A percentile compares a stretch with the other conserved stretches of the same genome.
These are phyloP conservation scores for Onthophagus taurus DNA, from an alignment of 1,140 invertebrate species.

Conservation along the genomic window DNA sequence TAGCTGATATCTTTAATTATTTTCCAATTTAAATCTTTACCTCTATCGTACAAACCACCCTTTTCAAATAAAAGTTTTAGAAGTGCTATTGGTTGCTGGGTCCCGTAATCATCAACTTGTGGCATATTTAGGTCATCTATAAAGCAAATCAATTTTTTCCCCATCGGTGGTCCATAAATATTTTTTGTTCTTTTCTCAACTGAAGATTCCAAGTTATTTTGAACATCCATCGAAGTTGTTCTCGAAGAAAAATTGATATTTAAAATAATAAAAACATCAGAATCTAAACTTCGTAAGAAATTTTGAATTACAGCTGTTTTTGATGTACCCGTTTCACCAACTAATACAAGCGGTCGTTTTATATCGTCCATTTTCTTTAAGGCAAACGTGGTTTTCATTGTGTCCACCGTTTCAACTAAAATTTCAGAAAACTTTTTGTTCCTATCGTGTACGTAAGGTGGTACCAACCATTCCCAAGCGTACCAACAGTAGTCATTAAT, in stretches of 20 bases:
- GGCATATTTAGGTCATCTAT: slow-evolving; percentile 95
- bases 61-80: slow-evolving; percentile 78
- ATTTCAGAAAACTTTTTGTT: slow-evolving; percentile 67
- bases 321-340: slow-evolving; percentile 83
- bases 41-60: slow-evolving; percentile 77
- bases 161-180: slow-evolving; percentile 75
- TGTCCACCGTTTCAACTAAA: slow-evolving; percentile 82
- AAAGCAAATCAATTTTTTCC: slow-evolving; percentile 79
- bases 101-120: slow-evolving; percentile 74
- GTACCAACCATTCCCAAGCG: slow-evolving; percentile 73
- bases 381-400: slow-evolving; percentile 66
- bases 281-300: slow-evolving; percentile 62
- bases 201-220: slow-evolving; percentile 73
- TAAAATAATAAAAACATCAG: slow-evolving; percentile 56
- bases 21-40: slow-evolving; percentile 86
- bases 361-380: slow-evolving; percentile 69
- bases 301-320: slow-evolving; percentile 82
- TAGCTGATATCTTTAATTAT: slow-evolving; percentile 68
- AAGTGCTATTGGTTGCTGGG: slow-evolving; percentile 85
- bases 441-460: slow-evolving; percentile 62
- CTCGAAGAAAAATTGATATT: slow-evolving; percentile 85
- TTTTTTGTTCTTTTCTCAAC: slow-evolving; percentile 85
- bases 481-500: slow-evolving; percentile 61
- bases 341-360: slow-evolving; percentile 66
- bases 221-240: slow-evolving; percentile 81